Evolutionary conservation across 2,113 vertebrate genomes (phyloP), one percentile per base, ranked within the genome.

Genomic region (Proteles cristata): DNA sequence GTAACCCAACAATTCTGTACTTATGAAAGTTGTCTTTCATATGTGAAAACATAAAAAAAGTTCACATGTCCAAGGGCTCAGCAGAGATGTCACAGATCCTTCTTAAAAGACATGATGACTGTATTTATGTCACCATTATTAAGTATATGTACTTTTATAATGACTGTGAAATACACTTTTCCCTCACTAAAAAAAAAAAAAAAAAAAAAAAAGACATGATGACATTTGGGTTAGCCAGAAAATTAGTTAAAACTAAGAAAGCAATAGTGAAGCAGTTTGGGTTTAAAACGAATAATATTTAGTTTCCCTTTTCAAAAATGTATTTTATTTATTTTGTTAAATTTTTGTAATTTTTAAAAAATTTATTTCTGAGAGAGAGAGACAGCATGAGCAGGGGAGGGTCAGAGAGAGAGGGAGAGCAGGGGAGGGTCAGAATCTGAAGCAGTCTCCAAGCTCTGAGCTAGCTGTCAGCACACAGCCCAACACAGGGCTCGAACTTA

Each of bases 81-180:
- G 48, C 1, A 79, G 79, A 92, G 39, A 79, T 16, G 1, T 82
- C 50, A 86, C 50, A 28, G 66, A 55, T 82, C 26, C 11, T 73
- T 87, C 63, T 74, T 73, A 10, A 97, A 93, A 95, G 19, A 95
- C 94, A 87, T n/a, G n/a, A n/a, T n/a, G 61, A 96, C 76, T 96
- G 96, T 98, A 95, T 97, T 98, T 98, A 94, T 97, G 98, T 97
- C 97, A 98, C 97, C 76, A 61, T 84, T 97, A 98, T 96, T 96
- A 97, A 98, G 97, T 98, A 93, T 39, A 94, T 96, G 98, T 98
- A 97, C 98, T 98, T 98, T 99, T 98, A 85, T 97, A 98, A 98
- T 77, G 97, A 96, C 97, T 94, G 90, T 87, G 93, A 98, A 96
- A 98, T 98, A 96, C 87, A 98, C 96, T 74, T 98, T 98, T 98